Evolutionary conservation across 2,797 vertebrate species (phyloP).

Genomic region (Myotis myotis): DNA sequence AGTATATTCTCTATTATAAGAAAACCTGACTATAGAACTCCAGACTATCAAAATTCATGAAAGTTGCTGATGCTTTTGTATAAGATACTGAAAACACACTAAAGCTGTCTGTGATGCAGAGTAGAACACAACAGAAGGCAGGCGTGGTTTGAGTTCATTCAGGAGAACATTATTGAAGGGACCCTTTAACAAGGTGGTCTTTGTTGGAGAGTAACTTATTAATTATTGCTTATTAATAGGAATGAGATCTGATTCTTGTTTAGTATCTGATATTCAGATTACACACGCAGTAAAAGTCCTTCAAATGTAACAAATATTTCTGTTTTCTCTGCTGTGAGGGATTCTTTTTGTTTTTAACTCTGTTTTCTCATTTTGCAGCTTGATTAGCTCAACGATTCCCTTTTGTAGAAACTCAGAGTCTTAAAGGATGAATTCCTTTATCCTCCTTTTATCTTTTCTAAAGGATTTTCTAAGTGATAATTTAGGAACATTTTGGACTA

Average conservation of each 20-base stretch:
- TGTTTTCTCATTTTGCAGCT: conserved; percentile 41
- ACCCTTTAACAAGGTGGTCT: background rate
- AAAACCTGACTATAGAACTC: background rate
- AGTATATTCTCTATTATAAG: background rate
- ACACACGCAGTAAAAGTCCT: background rate
- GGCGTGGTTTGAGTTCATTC: background rate
- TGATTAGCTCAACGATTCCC: conserved; percentile 35
- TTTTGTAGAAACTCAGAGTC: conserved; percentile 71
- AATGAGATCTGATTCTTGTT: background rate
- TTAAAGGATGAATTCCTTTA: conserved; percentile 18
- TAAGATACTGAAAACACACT: background rate
- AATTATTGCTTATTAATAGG: background rate
- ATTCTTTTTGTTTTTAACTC: background rate
- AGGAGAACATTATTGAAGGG: background rate
- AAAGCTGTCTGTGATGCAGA: background rate
- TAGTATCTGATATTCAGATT: background rate
- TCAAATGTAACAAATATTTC: conserved; percentile 6
- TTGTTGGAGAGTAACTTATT: background rate
- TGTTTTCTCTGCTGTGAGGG: background rate
- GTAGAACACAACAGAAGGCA: background rate
- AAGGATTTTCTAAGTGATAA: background rate
- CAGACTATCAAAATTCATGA: background rate
- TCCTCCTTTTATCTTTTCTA: conserved; percentile 1
- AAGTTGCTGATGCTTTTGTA: background rate
- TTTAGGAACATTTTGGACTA: background rate